These are phyloP conservation scores for Merluccius polli DNA, from an alignment of 2,797 vertebrate genomes.

Conservation along the genomic window DNA sequence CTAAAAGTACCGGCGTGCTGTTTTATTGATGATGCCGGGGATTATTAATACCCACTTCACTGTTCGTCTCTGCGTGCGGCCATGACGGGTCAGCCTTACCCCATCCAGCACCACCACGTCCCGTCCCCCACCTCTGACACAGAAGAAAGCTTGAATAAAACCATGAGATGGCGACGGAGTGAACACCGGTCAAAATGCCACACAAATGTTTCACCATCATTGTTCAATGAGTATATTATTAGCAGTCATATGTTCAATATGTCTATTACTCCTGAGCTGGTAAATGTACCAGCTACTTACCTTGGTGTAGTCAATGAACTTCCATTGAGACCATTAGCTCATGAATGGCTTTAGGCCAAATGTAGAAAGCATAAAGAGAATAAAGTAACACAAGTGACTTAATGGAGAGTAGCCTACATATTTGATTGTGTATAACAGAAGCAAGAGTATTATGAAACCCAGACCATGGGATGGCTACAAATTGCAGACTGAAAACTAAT, in stretches of 20 bases:
- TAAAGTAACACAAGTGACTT: too few species aligned
- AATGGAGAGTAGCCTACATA: too few species aligned
- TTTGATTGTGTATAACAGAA: too few species aligned
- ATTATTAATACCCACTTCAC: slow-evolving; percentile 52
- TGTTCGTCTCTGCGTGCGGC: slow-evolving; percentile 19
- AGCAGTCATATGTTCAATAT: too few species aligned
- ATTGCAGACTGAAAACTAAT: too few species aligned
- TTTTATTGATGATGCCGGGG: slow-evolving; percentile 60
- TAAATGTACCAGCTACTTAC: not conserved
- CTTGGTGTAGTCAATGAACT: not conserved
- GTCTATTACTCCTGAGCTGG: not conserved
- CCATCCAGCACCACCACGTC: too few species aligned
- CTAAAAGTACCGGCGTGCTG: slow-evolving; percentile 41
- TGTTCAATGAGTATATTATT: not conserved
- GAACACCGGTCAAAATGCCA: not conserved
- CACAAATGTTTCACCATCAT: not conserved
- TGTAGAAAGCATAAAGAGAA: too few species aligned
- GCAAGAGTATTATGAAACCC: too few species aligned
- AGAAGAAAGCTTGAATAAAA: not conserved
- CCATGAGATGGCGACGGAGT: not conserved
- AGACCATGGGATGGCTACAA: too few species aligned
- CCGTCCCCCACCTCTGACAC: not conserved
- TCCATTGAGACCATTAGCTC: too few species aligned
- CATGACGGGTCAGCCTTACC: slow-evolving; percentile 6
- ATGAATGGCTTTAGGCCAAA: too few species aligned